Evolutionary conservation across 2,113 vertebrate species (phyloP).

Genomic region (Petromus typicus): DNA sequence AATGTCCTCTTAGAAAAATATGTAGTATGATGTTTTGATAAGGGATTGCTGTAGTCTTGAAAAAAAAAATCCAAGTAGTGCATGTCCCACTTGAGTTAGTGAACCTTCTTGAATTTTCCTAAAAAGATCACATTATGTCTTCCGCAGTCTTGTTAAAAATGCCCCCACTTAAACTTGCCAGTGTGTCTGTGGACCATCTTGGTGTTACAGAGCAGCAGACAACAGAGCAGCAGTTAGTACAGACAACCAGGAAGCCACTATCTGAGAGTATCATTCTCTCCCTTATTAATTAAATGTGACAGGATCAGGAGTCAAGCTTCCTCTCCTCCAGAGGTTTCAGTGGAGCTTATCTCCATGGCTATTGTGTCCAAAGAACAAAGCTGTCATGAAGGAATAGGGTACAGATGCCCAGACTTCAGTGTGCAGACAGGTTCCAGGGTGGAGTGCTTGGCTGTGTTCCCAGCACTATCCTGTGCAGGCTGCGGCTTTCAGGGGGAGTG

Average conservation of each 20-base stretch:
- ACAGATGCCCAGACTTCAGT: neutral
- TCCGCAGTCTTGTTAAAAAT: slow-evolving; percentile 50
- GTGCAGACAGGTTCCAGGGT: neutral
- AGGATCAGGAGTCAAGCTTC: slow-evolving; percentile 68
- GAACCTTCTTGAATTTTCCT: slow-evolving; percentile 60
- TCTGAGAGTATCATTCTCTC: slow-evolving; percentile 56
- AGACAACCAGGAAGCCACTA: slow-evolving; percentile 41
- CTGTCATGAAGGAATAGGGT: slow-evolving; percentile 52
- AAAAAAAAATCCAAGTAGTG: neutral
- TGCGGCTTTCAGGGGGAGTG: neutral
- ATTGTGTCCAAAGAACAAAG: slow-evolving; percentile 56
- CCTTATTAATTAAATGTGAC: slow-evolving; percentile 57
- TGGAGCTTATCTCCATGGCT: slow-evolving; percentile 59
- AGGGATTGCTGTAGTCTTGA: slow-evolving; percentile 70
- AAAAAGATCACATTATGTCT: slow-evolving; percentile 63
- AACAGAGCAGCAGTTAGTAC: too few species aligned
- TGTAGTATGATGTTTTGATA: slow-evolving; percentile 87
- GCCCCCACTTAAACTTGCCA: slow-evolving; percentile 61
- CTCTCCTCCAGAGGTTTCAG: slow-evolving; percentile 58
- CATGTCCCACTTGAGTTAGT: slow-evolving; percentile 55
- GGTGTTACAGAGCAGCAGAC: neutral
- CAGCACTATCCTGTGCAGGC: neutral
- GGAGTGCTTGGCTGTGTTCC: neutral
- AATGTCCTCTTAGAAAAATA: slow-evolving; percentile 88
- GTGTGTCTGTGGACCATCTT: neutral